Evolutionary conservation across 2,888 invertebrate genomes (phyloP).

Genomic region (Harpalus rufipes): DNA sequence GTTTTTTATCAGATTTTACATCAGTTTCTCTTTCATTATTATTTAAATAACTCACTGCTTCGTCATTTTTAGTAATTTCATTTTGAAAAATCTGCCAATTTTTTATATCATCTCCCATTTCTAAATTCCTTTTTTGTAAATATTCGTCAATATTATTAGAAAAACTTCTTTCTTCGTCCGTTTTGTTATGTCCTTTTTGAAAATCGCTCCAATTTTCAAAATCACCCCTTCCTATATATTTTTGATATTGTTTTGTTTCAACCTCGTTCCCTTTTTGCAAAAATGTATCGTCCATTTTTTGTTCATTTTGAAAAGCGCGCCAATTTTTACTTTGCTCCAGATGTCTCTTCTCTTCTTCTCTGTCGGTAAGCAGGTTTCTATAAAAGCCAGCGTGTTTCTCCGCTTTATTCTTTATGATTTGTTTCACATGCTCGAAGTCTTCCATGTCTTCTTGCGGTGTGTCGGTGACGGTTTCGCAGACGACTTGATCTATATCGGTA

Average conservation of each 20-base stretch:
- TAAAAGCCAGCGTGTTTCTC: slow-evolving; percentile 74
- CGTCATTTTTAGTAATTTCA: neutral
- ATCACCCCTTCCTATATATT: neutral
- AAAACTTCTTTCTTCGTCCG: neutral
- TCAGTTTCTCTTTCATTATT: slow-evolving; percentile 17
- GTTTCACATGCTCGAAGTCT: slow-evolving; percentile 65
- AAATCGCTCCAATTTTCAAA: neutral
- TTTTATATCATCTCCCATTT: slow-evolving; percentile 33
- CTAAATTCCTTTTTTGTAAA: slow-evolving; percentile 70
- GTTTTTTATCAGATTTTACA: neutral
- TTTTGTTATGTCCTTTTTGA: no score
- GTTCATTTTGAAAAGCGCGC: neutral
- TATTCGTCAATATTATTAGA: neutral
- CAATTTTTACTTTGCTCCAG: neutral
- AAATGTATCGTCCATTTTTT: neutral
- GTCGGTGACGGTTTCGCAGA: slow-evolving; percentile 22
- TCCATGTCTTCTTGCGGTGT: slow-evolving; percentile 51
- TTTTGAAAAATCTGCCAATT: neutral
- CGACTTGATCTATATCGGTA: slow-evolving; percentile 19
- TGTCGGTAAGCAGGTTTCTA: slow-evolving; percentile 70
- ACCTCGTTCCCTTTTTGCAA: neutral
- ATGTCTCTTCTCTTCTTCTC: neutral
- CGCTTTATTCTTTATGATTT: slow-evolving; percentile 73
- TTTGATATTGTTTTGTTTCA: neutral
- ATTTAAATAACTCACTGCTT: neutral